Evolutionary conservation across 2,797 vertebrate species (phyloP).

Genomic region (Novumbra hubbsi): DNA sequence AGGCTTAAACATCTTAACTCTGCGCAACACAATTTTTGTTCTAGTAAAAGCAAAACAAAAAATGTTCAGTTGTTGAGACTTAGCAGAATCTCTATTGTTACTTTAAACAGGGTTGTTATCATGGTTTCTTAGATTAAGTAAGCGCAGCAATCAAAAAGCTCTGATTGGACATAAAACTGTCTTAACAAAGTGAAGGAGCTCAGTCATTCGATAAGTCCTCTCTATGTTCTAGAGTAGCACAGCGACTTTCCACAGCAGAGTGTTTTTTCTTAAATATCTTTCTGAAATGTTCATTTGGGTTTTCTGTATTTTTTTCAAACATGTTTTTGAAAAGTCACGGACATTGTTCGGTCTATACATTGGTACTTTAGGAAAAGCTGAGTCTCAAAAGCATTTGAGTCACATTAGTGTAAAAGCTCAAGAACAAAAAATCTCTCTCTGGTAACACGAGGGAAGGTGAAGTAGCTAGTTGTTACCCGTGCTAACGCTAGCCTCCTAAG

Average conservation of each 20-base stretch:
- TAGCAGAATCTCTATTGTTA: conserved; percentile 76
- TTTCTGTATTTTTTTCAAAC: conserved; percentile 63
- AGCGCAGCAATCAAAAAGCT: conserved; percentile 80
- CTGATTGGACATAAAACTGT: conserved; percentile 64
- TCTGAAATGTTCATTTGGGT: conserved; percentile 18
- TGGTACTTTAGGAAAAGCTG: conserved; percentile 78
- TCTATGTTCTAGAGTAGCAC: conserved; percentile 41
- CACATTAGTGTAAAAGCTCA: conserved; percentile 81
- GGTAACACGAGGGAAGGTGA: conserved; percentile 50
- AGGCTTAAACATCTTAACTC: conserved; percentile 94
- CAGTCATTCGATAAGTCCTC: conserved; percentile 38
- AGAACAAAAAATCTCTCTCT: conserved; percentile 59
- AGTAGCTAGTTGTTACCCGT: conserved; percentile 64
- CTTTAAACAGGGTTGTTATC: conserved; percentile 65
- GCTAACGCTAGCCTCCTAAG: conserved; percentile 60
- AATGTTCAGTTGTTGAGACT: conserved; percentile 71
- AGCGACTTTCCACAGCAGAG: conserved; percentile 46
- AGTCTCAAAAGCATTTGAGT: conserved; percentile 83
- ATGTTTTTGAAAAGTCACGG: conserved; percentile 77
- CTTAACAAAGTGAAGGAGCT: conserved; percentile 46
- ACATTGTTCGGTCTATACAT: conserved; percentile 67
- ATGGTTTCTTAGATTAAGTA: conserved; percentile 71
- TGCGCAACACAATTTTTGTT: conserved; percentile 89
- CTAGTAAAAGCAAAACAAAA: conserved; percentile 80
- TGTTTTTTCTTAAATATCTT: conserved; percentile 44